Evolutionary conservation across 2,113 vertebrate species (phyloP).

Genomic region (Saimiri boliviensis): DNA sequence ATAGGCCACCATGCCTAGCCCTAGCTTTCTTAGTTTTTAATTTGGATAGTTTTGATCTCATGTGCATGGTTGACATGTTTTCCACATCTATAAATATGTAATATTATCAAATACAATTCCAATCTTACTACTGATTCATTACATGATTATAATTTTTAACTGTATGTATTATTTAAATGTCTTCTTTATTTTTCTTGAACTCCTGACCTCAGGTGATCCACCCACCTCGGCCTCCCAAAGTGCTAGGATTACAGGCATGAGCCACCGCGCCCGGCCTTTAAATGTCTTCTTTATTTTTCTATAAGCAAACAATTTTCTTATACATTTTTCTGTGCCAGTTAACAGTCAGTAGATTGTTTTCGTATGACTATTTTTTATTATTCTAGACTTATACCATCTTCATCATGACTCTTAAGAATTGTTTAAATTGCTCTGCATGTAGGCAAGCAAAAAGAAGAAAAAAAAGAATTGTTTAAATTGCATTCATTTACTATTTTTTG

Average conservation of each 20-base stretch:
- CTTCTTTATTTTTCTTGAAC: neutral
- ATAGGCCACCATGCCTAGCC: no score
- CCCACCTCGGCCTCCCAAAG: neutral
- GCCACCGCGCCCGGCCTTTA: neutral
- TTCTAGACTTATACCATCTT: neutral
- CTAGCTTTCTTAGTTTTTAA: no score
- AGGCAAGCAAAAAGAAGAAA: no score
- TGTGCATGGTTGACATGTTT: neutral
- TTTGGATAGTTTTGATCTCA: constrained; percentile 41
- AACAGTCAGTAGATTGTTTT: constrained; percentile 4
- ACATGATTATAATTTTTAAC: constrained; percentile 30
- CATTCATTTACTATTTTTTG: neutral
- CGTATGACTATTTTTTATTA: constrained; percentile 32
- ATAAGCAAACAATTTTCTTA: neutral
- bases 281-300: constrained; percentile 15
- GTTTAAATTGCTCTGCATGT: neutral
- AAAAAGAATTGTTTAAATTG: constrained; percentile 37
- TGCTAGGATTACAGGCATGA: no score
- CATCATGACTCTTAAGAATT: constrained; percentile 1
- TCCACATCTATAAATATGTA: neutral
- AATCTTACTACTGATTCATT: neutral
- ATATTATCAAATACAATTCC: neutral
- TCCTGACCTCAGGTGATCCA: no score
- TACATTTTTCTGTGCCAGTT: neutral
- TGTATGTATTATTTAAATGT: constrained; percentile 28